A percentile compares a stretch with the other conserved stretches of the same genome.
These are phyloP conservation scores for Odobenus rosmarus DNA, from an alignment of 2,113 vertebrate species.

Conservation along the genomic window DNA sequence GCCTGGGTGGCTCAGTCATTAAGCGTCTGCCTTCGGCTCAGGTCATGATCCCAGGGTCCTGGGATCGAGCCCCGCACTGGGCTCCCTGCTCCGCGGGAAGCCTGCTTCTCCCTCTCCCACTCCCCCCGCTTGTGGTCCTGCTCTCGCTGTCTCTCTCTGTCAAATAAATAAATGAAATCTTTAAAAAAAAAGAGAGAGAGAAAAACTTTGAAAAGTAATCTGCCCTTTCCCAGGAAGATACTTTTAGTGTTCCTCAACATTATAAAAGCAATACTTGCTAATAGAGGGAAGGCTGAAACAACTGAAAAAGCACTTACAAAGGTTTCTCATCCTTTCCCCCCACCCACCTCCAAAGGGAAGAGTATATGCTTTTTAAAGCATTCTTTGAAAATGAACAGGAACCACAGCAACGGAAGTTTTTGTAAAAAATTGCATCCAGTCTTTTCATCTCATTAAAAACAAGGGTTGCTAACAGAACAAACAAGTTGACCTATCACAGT, in stretches of 20 bases:
- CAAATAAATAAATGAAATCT: too few species aligned
- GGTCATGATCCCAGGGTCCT: too few species aligned
- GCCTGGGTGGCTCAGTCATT: too few species aligned
- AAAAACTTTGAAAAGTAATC: constrained; percentile 33
- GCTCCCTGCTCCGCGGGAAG: too few species aligned
- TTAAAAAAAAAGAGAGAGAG: not conserved
- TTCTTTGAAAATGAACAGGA: constrained; percentile 65
- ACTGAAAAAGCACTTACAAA: constrained; percentile 2
- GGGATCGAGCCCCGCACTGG: too few species aligned
- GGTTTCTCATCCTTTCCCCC: constrained; percentile 22
- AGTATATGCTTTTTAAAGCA: constrained; percentile 55
- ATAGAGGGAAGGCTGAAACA: constrained; percentile 6
- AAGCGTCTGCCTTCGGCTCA: too few species aligned
- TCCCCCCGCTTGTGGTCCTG: too few species aligned
- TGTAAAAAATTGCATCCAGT: constrained; percentile 15
- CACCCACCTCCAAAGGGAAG: not conserved
- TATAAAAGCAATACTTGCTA: constrained; percentile 25
- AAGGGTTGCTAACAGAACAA: constrained; percentile 22
- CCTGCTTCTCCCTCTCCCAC: too few species aligned
- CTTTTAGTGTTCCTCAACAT: constrained; percentile 38
- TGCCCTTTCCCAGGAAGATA: not conserved
- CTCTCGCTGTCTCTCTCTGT: too few species aligned
- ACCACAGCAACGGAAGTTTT: constrained; percentile 25
- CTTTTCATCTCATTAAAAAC: constrained; percentile 60
- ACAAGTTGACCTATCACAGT: not conserved